A percentile compares a stretch with the other conserved stretches of the same genome.
Conservation (phyloP, 2,888 invertebrate species). For the Leptinotarsa juncta region DNA sequence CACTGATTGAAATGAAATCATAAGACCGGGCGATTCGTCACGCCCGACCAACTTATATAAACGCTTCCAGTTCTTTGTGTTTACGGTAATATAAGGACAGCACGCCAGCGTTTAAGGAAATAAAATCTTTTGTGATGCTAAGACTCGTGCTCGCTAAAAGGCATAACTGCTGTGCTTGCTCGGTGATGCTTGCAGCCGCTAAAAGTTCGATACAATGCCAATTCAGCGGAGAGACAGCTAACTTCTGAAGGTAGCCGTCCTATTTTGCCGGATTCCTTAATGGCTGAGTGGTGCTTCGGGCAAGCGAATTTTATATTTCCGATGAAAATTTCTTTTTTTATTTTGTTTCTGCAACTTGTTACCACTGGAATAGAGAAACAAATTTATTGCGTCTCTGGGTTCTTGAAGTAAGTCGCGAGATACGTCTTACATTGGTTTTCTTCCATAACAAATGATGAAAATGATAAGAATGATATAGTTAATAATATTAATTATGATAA, state of each 20-base stretch:
- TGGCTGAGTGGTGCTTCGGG: not conserved
- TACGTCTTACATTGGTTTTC: no score
- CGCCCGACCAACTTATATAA: constrained; percentile 16
- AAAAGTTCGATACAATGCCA: constrained; percentile 24
- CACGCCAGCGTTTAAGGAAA: constrained; percentile 20
- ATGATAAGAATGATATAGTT: no score
- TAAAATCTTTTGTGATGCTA: constrained; percentile 20
- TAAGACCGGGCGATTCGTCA: constrained; percentile 6
- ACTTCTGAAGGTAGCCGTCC: constrained; percentile 27
- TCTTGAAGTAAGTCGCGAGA: no score
- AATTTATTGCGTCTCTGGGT: no score
- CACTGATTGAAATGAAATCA: constrained; percentile 21
- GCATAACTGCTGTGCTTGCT: constrained; percentile 33
- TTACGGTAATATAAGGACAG: constrained; percentile 20
- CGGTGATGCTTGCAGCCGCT: constrained; percentile 9
- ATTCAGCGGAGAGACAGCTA: constrained; percentile 30
- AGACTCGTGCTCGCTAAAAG: constrained; percentile 34
- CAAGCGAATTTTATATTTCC: not conserved
- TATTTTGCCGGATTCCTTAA: constrained; percentile 14
- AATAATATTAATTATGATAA: no score
- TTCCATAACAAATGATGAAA: no score
- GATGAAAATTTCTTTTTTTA: not conserved
- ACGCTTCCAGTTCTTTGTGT: constrained; percentile 23
- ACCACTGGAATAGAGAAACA: no score
- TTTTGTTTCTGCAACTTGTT: not conserved